Conservation (phyloP, 2,888 invertebrate species). For the Lasioglossum zephyrum region DNA sequence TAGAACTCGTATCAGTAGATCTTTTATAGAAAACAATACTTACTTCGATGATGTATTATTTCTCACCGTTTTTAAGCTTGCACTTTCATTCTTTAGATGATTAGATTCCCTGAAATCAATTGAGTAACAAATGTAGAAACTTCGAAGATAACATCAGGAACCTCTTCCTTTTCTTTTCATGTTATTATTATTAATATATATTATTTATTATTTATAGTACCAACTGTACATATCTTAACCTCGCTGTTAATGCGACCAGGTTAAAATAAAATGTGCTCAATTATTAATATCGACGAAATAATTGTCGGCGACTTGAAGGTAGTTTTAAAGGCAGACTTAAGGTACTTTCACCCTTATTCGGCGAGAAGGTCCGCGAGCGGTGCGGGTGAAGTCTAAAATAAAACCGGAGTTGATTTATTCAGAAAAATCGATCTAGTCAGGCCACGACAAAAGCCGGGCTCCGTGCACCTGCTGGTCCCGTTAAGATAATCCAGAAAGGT, state of each 20-base stretch:
- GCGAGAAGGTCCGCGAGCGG: not conserved
- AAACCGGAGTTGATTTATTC: not conserved
- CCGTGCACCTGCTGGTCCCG: not conserved
- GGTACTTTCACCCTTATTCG: not conserved
- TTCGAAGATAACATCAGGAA: no score
- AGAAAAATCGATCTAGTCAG: not conserved
- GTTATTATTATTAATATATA: no score
- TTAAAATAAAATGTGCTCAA: no score
- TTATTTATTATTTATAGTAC: no score
- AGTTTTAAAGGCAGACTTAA: no score
- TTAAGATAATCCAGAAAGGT: slow-evolving; percentile 3
- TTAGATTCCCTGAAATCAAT: not conserved
- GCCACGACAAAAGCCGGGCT: not conserved
- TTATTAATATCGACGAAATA: no score
- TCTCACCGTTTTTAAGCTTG: not conserved
- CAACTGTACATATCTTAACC: no score
- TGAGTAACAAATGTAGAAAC: not conserved
- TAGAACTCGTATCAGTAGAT: not conserved
- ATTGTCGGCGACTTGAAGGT: no score
- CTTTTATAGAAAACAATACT: no score
- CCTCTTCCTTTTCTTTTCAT: no score
- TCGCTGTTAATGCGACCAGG: no score
- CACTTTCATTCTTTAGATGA: not conserved
- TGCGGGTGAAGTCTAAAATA: not conserved
- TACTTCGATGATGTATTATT: no score